phyloP scores from a whole-genome alignment of 2,888 invertebrate species.

The Sesia apiformis region DNA sequence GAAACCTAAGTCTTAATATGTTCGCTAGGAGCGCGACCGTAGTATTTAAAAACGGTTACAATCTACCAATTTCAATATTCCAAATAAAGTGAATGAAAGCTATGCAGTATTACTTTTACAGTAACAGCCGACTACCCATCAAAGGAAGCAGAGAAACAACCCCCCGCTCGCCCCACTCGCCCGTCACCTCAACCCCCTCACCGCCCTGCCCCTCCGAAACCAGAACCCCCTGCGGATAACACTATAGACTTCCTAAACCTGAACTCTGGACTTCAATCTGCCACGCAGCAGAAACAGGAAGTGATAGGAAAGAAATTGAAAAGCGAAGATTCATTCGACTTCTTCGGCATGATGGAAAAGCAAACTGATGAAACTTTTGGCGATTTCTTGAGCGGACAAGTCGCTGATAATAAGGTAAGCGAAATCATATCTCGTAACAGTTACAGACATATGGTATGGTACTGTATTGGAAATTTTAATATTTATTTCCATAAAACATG shows the following conservation, averaged over 20 bases:
- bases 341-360: constrained; percentile 75
- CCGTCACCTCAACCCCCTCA: constrained; percentile 23
- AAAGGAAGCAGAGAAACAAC: constrained; percentile 34
- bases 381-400: constrained; percentile 37
- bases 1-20: too few species aligned
- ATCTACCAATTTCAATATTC: too few species aligned
- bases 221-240: constrained; percentile 9
- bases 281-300: constrained; percentile 11
- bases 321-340: constrained; percentile 74
- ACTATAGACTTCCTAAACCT: constrained; percentile 56
- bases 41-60: too few species aligned
- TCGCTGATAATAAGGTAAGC: background rate
- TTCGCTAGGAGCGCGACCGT: too few species aligned
- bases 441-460: too few species aligned
- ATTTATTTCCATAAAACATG: too few species aligned
- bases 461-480: too few species aligned
- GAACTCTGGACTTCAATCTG: constrained; percentile 11
- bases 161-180: constrained; percentile 32
- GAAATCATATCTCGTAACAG: too few species aligned
- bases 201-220: constrained; percentile 9
- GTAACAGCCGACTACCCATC: constrained; percentile 52
- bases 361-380: constrained; percentile 57
- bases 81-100: background rate
- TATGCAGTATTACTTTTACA: constrained; percentile 9
- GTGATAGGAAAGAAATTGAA: constrained; percentile 33